Evolutionary conservation across 2,888 invertebrate species (phyloP), one percentile per base, ranked within the genome.

Genomic region (Tolmerus cingulatus): DNA sequence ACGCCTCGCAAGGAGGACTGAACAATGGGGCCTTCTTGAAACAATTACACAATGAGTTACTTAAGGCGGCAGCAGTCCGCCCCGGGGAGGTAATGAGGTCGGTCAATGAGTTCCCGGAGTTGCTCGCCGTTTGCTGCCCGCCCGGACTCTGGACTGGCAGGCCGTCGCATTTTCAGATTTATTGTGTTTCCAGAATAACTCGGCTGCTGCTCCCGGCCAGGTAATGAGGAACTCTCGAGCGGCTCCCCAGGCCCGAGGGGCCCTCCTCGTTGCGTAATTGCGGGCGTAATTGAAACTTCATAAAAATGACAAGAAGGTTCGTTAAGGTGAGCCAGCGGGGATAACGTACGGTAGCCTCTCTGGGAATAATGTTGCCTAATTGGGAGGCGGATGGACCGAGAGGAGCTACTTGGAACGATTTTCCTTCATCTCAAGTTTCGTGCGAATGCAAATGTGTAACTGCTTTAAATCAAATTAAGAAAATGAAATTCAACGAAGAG

Each of bases 11-110:
- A 88, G 89, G 88, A 89, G 88, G 88, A 87, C 78, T 78, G 82
- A 51, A 81, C 86, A 85, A 81, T 76, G 76, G 82, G 66, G 66
- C 66, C 66, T 88, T 78, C 79, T 76, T 86, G 57, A 87, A 88
- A 87, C 88, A 88, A 89, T 89, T 89, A 89, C 89, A 89, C 89
- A 89, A 88, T 89, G 89, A 89, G 88, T 88, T 87, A 86, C 87
- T 87, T 87, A 87, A 87, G 57, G 86, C 51, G 84, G 86, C 87
- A 87, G 82, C 76, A 86, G 43, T 51, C 51, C 51, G 51, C 51
- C 51, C 37, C 55, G 51, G 74, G 85, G 74, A 74, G 74, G 85
- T 85, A 85, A 85, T 86, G 86, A 86, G 82, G 87, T 87, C 77
- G 79, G 40, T 81, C 55, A 43, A 46, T 51, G 55, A 51, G 43